Evolutionary conservation across 1,140 invertebrate genomes (phyloP).

Genomic region (Drosophila persimilis): DNA sequence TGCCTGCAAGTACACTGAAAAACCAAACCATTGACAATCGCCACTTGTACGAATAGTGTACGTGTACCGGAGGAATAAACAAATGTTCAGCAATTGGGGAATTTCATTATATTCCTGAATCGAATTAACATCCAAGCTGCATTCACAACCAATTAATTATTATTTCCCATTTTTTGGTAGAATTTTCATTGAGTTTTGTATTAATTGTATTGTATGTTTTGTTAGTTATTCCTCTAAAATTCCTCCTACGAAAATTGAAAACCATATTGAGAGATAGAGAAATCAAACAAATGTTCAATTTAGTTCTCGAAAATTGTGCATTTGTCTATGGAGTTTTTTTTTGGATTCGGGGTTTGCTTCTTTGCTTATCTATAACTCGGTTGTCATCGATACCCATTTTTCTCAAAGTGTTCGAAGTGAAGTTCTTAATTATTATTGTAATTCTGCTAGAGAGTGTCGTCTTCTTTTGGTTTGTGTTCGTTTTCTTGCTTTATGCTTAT

Average conservation of each 20-base stretch:
- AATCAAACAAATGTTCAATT: slow-evolving; percentile 46
- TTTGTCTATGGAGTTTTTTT: slow-evolving; percentile 57
- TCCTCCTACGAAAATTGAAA: slow-evolving; percentile 44
- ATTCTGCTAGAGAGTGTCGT: slow-evolving; percentile 71
- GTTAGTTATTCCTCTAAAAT: slow-evolving; percentile 31
- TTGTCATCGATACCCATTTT: slow-evolving; percentile 25
- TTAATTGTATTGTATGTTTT: slow-evolving; percentile 22
- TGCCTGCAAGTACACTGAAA: slow-evolving; percentile 37
- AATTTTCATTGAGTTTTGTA: slow-evolving; percentile 33
- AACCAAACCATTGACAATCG: slow-evolving; percentile 35
- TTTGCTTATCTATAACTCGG: slow-evolving; percentile 36
- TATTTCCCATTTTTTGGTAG: slow-evolving; percentile 49
- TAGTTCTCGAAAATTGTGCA: slow-evolving; percentile 43
- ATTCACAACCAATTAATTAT: slow-evolving; percentile 80
- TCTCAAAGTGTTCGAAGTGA: slow-evolving; percentile 58
- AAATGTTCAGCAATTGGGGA: slow-evolving; percentile 67
- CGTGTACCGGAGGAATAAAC: slow-evolving; percentile 43
- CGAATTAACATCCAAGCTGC: slow-evolving; percentile 70
- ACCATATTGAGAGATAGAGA: slow-evolving; percentile 38
- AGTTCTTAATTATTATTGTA: slow-evolving; percentile 75
- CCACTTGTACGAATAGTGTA: slow-evolving; percentile 31
- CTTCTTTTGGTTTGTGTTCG: slow-evolving; percentile 40
- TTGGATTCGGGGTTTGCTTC: slow-evolving; percentile 26
- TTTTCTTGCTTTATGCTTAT: slow-evolving; percentile 30
- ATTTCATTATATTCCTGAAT: slow-evolving; percentile 61